Percentiles rank a stretch among this genome's conserved stretches.
phyloP scores from a whole-genome alignment of 1,140 invertebrate species.

The Lineus longissimus region DNA sequence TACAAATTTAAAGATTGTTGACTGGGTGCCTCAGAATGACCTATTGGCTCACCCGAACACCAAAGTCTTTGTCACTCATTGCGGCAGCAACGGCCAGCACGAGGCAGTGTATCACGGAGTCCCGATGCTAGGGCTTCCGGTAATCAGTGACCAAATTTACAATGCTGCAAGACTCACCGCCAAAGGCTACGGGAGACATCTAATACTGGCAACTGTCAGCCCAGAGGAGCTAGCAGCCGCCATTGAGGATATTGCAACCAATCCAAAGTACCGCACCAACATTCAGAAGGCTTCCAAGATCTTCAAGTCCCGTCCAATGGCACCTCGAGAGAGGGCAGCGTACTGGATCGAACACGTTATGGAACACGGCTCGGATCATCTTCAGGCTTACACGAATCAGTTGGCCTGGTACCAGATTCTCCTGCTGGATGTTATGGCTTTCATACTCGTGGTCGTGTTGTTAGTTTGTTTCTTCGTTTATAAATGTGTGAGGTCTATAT shows the following conservation, averaged over 20 bases:
- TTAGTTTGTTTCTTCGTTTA: no score
- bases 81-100: conserved; percentile 68
- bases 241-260: conserved; percentile 26
- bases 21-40: conserved; percentile 80
- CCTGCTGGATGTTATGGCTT: background rate
- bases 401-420: background rate
- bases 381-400: background rate
- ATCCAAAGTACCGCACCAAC: background rate
- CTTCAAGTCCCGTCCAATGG: conserved; percentile 6
- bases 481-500: no score
- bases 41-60: conserved; percentile 60
- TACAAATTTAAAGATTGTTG: conserved; percentile 66
- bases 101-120: conserved; percentile 72
- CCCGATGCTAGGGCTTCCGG: conserved; percentile 68
- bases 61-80: conserved; percentile 69
- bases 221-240: conserved; percentile 27
- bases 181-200: conserved; percentile 40
- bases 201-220: conserved; percentile 34
- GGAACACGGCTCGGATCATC: conserved; percentile 10
- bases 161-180: conserved; percentile 49
- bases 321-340: background rate
- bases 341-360: conserved; percentile 16
- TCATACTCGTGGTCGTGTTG: no score
- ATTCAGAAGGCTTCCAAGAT: conserved; percentile 9
- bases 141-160: conserved; percentile 64